These are phyloP conservation scores for Rhynchophorus ferrugineus DNA, from an alignment of 1,140 invertebrate species.

Conservation along the genomic window DNA sequence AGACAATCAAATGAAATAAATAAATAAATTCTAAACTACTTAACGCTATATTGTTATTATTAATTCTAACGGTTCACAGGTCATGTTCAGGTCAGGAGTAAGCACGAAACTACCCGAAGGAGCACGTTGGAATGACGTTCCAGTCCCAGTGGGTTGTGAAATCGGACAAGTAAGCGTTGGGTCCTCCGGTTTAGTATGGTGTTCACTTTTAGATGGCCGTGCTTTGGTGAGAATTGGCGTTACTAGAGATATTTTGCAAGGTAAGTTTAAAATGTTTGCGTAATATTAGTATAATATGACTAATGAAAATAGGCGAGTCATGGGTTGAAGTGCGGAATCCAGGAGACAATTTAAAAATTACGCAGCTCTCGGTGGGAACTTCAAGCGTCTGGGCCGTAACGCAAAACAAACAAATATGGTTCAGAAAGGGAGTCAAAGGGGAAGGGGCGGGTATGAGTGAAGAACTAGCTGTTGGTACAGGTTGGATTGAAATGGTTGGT, in stretches of 20 bases:
- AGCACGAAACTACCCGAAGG: slow-evolving; percentile 76
- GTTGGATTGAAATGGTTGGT: slow-evolving; percentile 80
- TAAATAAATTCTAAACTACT: too few species aligned
- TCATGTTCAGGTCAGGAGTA: slow-evolving; percentile 78
- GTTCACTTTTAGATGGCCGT: slow-evolving; percentile 70
- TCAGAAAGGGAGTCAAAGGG: slow-evolving; percentile 73
- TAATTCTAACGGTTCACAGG: too few species aligned
- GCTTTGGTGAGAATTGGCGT: slow-evolving; percentile 65
- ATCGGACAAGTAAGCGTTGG: slow-evolving; percentile 77
- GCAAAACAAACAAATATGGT: slow-evolving; percentile 81
- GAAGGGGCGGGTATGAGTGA: slow-evolving; percentile 61
- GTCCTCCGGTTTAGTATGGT: slow-evolving; percentile 77
- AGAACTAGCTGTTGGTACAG: slow-evolving; percentile 62
- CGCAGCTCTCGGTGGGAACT: slow-evolving; percentile 74
- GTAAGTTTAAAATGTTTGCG: slow-evolving; percentile 1
- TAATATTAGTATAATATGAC: not conserved
- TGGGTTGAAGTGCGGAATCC: slow-evolving; percentile 79
- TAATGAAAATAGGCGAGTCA: slow-evolving; percentile 45
- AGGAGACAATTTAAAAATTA: slow-evolving; percentile 56
- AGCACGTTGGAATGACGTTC: slow-evolving; percentile 68
- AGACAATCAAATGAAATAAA: too few species aligned
- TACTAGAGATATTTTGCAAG: slow-evolving; percentile 40
- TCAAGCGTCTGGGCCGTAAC: slow-evolving; percentile 82
- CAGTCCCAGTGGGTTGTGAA: slow-evolving; percentile 66
- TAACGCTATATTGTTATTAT: too few species aligned